Evolutionary conservation across 2,797 vertebrate species (phyloP).

Genomic region (Kryptolebias ocellatus): DNA sequence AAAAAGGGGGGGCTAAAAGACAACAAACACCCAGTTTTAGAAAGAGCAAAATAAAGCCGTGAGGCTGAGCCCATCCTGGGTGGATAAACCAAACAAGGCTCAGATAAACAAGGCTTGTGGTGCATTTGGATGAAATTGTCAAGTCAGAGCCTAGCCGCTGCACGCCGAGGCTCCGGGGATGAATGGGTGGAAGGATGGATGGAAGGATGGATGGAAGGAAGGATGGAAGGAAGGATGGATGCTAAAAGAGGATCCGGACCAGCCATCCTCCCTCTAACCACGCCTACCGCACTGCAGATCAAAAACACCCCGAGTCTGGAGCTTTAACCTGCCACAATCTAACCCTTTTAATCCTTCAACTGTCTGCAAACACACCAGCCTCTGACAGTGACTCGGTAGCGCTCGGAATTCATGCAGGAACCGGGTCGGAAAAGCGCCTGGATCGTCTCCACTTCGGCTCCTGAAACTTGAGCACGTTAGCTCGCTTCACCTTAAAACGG

Average conservation of each 20-base stretch:
- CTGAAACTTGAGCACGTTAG: constrained; percentile 34
- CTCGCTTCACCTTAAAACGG: constrained; percentile 23
- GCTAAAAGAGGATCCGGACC: constrained; percentile 57
- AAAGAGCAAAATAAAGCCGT: background rate
- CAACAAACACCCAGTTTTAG: background rate
- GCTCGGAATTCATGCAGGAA: background rate
- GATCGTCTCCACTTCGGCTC: constrained; percentile 18
- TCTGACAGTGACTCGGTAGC: constrained; percentile 43
- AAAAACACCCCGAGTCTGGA: constrained; percentile 62
- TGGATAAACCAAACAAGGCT: constrained; percentile 17
- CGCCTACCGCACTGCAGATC: constrained; percentile 97
- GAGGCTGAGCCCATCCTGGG: background rate
- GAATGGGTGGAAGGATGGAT: too few species aligned
- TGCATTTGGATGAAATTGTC: constrained; percentile 59
- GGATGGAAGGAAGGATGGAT: constrained; percentile 50
- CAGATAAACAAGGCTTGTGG: constrained; percentile 39
- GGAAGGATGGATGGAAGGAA: constrained; percentile 55
- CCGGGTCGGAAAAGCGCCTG: background rate
- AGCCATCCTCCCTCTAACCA: constrained; percentile 65
- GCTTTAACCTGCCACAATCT: constrained; percentile 22
- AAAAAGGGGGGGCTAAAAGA: background rate
- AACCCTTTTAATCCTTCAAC: constrained; percentile 23
- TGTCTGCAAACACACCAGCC: background rate
- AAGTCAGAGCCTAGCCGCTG: constrained; percentile 46
- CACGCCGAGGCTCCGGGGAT: constrained; percentile 32